These are phyloP conservation scores for Drosophila neotestacea DNA, from an alignment of 2,888 invertebrate genomes.

Conservation along the genomic window DNA sequence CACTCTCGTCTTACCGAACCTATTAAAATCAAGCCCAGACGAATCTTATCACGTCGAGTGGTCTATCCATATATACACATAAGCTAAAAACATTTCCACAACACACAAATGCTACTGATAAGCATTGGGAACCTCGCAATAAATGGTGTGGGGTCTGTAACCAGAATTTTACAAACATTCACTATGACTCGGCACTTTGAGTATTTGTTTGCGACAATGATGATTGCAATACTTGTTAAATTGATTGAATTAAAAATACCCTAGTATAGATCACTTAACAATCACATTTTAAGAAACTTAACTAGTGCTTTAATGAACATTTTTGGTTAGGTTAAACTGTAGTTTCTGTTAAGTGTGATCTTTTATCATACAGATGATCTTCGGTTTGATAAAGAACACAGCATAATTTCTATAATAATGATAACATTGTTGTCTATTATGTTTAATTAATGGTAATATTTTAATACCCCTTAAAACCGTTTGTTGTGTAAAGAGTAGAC, in stretches of 20 bases:
- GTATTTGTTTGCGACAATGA: not conserved
- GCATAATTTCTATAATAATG: not conserved
- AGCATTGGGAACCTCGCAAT: not conserved
- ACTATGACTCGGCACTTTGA: conserved; percentile 15
- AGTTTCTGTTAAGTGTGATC: too few species aligned
- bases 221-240: not conserved
- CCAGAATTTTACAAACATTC: not conserved
- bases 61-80: not conserved
- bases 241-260: not conserved
- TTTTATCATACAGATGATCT: too few species aligned
- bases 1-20: not conserved
- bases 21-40: not conserved
- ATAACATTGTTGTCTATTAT: not conserved
- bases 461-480: not conserved
- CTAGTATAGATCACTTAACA: not conserved
- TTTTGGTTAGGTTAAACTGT: too few species aligned
- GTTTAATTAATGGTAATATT: not conserved
- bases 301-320: not conserved
- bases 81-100: not conserved
- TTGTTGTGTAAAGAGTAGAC: not conserved
- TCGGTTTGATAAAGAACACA: too few species aligned
- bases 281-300: not conserved
- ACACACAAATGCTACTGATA: conserved; percentile 5
- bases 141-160: not conserved
- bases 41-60: conserved; percentile 10